Evolutionary conservation across 2,797 vertebrate genomes (phyloP).

Genomic region (Rhynchonycteris naso): DNA sequence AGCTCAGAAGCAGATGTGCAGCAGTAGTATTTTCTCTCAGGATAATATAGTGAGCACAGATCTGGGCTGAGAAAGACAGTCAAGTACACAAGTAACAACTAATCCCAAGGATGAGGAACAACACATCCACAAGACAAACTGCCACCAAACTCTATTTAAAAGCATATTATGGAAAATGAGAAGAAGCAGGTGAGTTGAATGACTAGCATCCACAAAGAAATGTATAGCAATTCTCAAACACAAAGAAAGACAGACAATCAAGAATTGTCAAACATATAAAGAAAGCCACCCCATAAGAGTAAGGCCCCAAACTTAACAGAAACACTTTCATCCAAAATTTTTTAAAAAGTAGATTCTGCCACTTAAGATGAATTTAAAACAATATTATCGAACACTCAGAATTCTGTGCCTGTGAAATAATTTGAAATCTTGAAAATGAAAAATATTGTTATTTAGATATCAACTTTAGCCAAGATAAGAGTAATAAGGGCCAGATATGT

Average conservation of each 20-base stretch:
- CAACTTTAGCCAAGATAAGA: neutral
- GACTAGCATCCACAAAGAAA: neutral
- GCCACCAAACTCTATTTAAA: neutral
- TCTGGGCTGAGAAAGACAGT: neutral
- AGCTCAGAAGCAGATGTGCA: neutral
- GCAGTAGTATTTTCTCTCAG: neutral
- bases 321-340: neutral
- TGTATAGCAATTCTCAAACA: neutral
- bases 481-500: neutral
- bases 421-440: neutral
- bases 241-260: neutral
- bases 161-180: neutral
- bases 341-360: neutral
- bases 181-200: neutral
- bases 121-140: neutral
- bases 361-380: neutral
- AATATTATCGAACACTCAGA: no score
- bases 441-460: neutral
- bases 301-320: neutral
- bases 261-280: neutral
- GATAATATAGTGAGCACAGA: neutral
- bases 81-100: neutral
- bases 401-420: neutral
- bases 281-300: neutral
- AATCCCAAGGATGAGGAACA: neutral